Conservation (phyloP, 2,113 vertebrate genomes). For the Ctenomys sociabilis region DNA sequence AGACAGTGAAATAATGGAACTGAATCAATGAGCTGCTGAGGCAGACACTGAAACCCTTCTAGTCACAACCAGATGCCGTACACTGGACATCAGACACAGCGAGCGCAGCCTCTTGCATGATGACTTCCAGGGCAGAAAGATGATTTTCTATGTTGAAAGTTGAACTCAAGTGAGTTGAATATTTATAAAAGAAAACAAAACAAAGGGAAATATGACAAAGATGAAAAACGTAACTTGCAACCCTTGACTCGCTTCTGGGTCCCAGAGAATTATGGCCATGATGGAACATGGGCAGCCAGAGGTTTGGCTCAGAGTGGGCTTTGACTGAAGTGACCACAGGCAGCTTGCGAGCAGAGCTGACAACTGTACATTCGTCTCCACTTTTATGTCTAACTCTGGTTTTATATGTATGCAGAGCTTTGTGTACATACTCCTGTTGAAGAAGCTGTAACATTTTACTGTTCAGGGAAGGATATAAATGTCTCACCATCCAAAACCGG, state of each 20-base stretch:
- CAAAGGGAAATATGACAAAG: background rate
- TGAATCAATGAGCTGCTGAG: background rate
- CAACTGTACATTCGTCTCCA: background rate
- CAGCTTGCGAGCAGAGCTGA: background rate
- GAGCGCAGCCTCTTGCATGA: background rate
- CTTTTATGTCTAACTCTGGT: background rate
- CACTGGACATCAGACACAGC: background rate
- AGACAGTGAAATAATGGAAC: background rate
- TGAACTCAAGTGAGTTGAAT: background rate
- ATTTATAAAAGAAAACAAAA: background rate
- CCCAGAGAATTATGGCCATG: background rate
- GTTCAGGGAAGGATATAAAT: background rate
- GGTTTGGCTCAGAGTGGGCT: background rate
- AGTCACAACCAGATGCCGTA: background rate
- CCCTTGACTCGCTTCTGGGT: background rate
- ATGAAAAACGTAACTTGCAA: background rate
- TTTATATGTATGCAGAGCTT: background rate
- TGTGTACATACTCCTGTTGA: background rate
- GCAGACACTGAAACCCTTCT: background rate
- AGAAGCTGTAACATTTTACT: background rate
- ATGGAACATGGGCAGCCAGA: background rate
- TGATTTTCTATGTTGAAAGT: background rate
- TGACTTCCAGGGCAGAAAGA: background rate
- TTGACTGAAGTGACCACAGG: background rate
- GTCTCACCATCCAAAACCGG: background rate